Conservation (phyloP, 1,140 invertebrate species). For the Drosophila lacteicornis region DNA sequence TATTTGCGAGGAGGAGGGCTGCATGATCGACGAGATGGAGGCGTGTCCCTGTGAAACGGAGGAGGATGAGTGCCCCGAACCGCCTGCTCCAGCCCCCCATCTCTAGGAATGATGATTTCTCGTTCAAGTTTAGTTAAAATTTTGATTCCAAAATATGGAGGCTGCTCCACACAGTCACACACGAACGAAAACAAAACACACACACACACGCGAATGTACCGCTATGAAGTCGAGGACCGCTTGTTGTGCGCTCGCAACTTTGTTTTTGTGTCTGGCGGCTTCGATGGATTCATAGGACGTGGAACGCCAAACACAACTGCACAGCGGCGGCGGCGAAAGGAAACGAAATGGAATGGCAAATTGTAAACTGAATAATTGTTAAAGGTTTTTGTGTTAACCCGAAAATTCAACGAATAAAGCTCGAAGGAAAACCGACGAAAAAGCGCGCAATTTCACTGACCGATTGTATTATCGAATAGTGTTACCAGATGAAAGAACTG, state of each 20-base stretch:
- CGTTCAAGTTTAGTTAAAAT: constrained; percentile 49
- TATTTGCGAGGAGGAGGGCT: constrained; percentile 64
- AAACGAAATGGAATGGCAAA: constrained; percentile 41
- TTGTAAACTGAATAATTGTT: constrained; percentile 66
- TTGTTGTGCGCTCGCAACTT: constrained; percentile 24
- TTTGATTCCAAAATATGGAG: constrained; percentile 16
- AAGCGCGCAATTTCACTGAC: neutral
- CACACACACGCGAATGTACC: constrained; percentile 10
- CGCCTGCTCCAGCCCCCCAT: constrained; percentile 44
- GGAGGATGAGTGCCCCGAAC: constrained; percentile 58
- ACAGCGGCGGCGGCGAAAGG: constrained; percentile 46
- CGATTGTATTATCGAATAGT: too few species aligned
- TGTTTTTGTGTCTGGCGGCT: constrained; percentile 70
- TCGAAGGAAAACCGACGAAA: constrained; percentile 2
- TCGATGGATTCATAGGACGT: constrained; percentile 8
- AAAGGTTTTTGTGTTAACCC: constrained; percentile 72
- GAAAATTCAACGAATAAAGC: constrained; percentile 67
- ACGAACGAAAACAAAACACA: neutral
- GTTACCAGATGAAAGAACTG: too few species aligned
- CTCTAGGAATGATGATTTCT: constrained; percentile 37
- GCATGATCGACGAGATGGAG: constrained; percentile 56
- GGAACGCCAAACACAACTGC: constrained; percentile 67
- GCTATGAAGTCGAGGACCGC: neutral
- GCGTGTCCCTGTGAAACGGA: constrained; percentile 66
- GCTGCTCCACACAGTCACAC: neutral